These are phyloP conservation scores for Drosophila anomelani DNA, from an alignment of 2,888 invertebrate species.

Conservation along the genomic window DNA sequence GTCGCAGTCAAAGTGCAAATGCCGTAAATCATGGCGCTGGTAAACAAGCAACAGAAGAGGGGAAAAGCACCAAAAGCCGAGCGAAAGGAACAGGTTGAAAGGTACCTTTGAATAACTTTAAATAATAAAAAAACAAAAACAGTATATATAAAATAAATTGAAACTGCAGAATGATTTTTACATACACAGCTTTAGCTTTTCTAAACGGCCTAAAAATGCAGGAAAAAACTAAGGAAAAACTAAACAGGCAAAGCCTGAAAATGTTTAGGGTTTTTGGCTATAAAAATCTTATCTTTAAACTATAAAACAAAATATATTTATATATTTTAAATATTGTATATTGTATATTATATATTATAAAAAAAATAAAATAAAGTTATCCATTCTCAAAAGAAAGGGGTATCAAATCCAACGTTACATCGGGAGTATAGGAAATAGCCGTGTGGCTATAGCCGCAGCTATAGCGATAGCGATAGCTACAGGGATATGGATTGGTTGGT, in stretches of 20 bases:
- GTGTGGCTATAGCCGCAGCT: constrained; percentile 43
- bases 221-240: too few species aligned
- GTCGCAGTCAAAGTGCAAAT: constrained; percentile 62
- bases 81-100: constrained; percentile 12
- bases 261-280: too few species aligned
- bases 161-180: neutral
- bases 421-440: constrained; percentile 12
- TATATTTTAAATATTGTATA: neutral
- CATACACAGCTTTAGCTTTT: neutral
- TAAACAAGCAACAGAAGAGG: constrained; percentile 61
- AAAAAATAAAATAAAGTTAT: too few species aligned
- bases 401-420: constrained; percentile 10
- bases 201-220: neutral
- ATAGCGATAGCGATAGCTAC: constrained; percentile 42
- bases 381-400: neutral
- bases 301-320: neutral
- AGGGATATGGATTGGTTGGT: constrained; percentile 18
- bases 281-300: neutral
- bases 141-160: neutral
- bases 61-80: constrained; percentile 1
- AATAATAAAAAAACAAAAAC: neutral
- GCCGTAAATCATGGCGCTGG: constrained; percentile 73
- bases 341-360: too few species aligned
- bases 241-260: neutral
- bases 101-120: constrained; percentile 10